Evolutionary conservation across 2,797 vertebrate species (phyloP).

Genomic region (Enteromius treurensis): DNA sequence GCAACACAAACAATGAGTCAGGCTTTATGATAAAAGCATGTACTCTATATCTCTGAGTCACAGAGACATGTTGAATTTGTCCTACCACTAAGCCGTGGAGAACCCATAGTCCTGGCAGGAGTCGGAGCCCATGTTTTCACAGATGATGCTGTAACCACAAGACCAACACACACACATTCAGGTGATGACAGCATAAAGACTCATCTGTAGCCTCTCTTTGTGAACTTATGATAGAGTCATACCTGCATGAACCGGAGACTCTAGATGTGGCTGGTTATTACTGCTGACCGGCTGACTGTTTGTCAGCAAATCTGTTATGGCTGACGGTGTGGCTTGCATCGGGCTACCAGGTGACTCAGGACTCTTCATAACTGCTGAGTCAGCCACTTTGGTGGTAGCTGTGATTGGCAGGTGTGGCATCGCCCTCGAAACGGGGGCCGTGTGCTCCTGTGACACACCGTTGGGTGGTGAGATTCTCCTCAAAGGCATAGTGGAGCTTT

Average conservation of each 20-base stretch:
- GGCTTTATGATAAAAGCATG: neutral
- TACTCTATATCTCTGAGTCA: neutral
- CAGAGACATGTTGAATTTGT: neutral
- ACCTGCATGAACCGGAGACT: slow-evolving; percentile 78
- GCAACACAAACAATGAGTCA: slow-evolving; percentile 3
- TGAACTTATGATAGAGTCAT: slow-evolving; percentile 39
- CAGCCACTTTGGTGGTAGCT: slow-evolving; percentile 78
- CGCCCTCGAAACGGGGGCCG: slow-evolving; percentile 69
- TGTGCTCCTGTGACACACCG: slow-evolving; percentile 71
- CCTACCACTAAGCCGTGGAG: slow-evolving; percentile 77
- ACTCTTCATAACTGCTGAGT: slow-evolving; percentile 64
- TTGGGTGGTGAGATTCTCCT: slow-evolving; percentile 70
- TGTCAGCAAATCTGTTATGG: slow-evolving; percentile 64
- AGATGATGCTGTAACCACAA: slow-evolving; percentile 62
- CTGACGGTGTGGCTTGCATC: slow-evolving; percentile 67
- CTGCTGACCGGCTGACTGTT: slow-evolving; percentile 63
- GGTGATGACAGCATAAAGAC: neutral
- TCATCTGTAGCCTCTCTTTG: neutral
- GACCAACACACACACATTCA: slow-evolving; percentile 19
- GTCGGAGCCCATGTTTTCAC: slow-evolving; percentile 76
- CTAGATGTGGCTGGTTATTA: slow-evolving; percentile 69
- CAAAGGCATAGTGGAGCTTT: slow-evolving; percentile 68
- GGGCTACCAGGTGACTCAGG: slow-evolving; percentile 74
- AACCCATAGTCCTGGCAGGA: slow-evolving; percentile 72
- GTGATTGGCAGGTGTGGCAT: slow-evolving; percentile 89